Conservation (phyloP, 2,888 invertebrate species). For the Limnephilus auricula region DNA sequence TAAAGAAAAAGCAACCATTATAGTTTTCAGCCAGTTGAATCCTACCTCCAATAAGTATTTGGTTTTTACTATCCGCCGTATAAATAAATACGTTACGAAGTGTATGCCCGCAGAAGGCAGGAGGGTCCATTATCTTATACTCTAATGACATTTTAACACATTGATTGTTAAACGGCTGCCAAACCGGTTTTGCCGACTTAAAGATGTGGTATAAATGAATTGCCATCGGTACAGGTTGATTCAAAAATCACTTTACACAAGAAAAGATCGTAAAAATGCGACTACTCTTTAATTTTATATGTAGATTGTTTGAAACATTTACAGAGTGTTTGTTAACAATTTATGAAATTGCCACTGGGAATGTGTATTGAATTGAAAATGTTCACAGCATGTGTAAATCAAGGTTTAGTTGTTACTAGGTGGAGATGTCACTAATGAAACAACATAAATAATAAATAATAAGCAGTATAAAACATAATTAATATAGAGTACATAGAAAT, state of each 20-base stretch:
- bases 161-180: conserved; percentile 40
- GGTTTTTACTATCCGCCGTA: neutral
- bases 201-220: conserved; percentile 12
- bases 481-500: no score
- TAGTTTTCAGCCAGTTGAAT: neutral
- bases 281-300: no score
- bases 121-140: neutral
- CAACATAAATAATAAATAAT: no score
- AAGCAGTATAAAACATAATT: no score
- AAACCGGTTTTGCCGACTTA: conserved; percentile 45
- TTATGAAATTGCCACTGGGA: no score
- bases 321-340: no score
- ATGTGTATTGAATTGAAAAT: no score
- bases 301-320: no score
- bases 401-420: no score
- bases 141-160: conserved; percentile 54
- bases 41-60: neutral
- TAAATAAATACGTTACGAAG: neutral
- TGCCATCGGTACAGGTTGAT: neutral
- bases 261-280: neutral
- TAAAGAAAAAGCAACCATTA: neutral
- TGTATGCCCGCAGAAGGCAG: neutral
- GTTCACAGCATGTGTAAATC: no score
- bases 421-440: no score
- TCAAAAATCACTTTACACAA: neutral